Conservation (phyloP, 2,888 invertebrate genomes). For the Clanis bilineata region DNA sequence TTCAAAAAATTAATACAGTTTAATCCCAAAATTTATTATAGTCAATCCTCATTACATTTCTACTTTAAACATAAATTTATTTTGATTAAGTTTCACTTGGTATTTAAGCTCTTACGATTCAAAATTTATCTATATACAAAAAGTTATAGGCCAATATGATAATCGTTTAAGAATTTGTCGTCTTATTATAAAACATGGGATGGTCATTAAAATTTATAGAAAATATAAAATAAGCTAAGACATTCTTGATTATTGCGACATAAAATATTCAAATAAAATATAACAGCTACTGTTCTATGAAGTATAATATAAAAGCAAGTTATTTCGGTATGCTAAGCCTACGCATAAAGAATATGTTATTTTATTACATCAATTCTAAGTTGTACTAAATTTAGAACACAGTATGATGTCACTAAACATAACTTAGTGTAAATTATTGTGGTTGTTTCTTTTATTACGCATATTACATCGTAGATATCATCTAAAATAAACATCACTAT, state of each 20-base stretch:
- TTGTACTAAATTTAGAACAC: neutral
- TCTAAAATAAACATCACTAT: neutral
- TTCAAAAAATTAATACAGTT: too few species aligned
- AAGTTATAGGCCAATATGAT: neutral
- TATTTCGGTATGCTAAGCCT: neutral
- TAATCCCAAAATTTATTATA: too few species aligned
- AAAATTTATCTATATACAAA: neutral
- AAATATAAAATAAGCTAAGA: constrained; percentile 3
- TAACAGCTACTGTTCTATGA: constrained; percentile 14
- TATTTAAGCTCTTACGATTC: too few species aligned
- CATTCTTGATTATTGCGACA: neutral
- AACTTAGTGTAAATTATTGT: neutral
- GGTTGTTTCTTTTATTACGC: neutral
- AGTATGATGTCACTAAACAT: neutral
- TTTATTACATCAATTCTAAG: neutral
- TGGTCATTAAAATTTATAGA: neutral
- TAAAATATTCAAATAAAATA: constrained; percentile 18
- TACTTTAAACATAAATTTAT: too few species aligned
- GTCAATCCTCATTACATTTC: too few species aligned
- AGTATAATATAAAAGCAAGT: neutral
- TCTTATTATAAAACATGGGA: neutral
- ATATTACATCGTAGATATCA: neutral
- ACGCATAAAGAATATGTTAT: neutral
- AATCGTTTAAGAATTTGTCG: neutral
- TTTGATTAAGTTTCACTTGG: too few species aligned